phyloP scores from a whole-genome alignment of 2,113 vertebrate species.

The Galemys pyrenaicus region DNA sequence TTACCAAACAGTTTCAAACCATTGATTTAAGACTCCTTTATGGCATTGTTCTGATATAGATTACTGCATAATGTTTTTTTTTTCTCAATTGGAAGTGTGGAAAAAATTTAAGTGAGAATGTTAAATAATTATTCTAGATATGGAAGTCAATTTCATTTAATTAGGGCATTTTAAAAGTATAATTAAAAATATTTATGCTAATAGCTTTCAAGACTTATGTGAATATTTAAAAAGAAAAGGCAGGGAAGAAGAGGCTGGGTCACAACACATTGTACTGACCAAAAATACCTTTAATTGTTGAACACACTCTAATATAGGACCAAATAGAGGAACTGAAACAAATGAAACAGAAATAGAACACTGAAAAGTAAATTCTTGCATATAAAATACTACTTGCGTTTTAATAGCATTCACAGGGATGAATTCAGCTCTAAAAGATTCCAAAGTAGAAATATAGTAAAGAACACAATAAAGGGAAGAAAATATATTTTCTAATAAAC shows the following conservation, averaged over 20 bases:
- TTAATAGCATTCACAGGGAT: neutral
- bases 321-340: neutral
- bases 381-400: conserved; percentile 4
- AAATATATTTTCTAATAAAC: neutral
- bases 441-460: conserved; percentile 28
- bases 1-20: neutral
- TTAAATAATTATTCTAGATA: conserved; percentile 24
- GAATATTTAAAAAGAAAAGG: neutral
- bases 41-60: neutral
- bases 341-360: neutral
- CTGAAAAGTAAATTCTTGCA: neutral
- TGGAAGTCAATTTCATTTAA: neutral
- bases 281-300: neutral
- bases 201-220: neutral
- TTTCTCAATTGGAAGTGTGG: conserved; percentile 15
- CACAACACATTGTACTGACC: neutral
- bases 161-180: conserved; percentile 3
- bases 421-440: neutral
- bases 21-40: neutral
- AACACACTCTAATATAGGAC: neutral
- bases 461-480: neutral
- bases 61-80: neutral
- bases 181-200: neutral
- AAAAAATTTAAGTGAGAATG: neutral
- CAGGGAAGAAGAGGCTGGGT: neutral